Conservation (phyloP, 2,113 vertebrate species). For the Hiodon alosoides region DNA sequence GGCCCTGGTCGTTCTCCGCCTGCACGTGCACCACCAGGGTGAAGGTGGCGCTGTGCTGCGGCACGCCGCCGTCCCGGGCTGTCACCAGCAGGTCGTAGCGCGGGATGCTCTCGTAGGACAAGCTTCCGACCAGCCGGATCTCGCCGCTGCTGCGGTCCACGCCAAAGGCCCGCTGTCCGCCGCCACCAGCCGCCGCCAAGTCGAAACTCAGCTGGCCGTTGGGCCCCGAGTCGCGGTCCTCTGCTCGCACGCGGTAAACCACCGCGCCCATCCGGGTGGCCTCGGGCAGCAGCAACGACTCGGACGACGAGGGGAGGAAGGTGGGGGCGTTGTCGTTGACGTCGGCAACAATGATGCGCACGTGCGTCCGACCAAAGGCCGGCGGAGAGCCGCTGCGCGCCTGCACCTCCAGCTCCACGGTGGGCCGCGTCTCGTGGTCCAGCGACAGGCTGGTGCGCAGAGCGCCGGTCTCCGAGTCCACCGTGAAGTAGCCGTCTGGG, state of each 20-base stretch:
- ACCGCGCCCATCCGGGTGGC: slow-evolving; percentile 75
- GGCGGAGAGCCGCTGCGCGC: slow-evolving; percentile 82
- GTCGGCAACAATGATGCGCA: slow-evolving; percentile 77
- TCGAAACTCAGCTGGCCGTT: slow-evolving; percentile 83
- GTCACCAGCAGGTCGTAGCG: slow-evolving; percentile 75
- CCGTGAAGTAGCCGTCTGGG: slow-evolving; percentile 80
- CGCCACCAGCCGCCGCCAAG: slow-evolving; percentile 54
- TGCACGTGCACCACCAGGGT: slow-evolving; percentile 83
- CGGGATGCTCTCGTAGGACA: slow-evolving; percentile 64
- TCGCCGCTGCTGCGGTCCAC: slow-evolving; percentile 79
- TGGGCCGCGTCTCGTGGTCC: slow-evolving; percentile 78
- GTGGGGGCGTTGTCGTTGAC: slow-evolving; percentile 82
- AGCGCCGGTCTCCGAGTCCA: slow-evolving; percentile 72
- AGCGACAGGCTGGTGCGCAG: slow-evolving; percentile 74
- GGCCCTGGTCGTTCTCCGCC: slow-evolving; percentile 71
- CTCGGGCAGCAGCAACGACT: slow-evolving; percentile 80
- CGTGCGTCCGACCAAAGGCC: slow-evolving; percentile 70
- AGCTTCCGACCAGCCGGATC: slow-evolving; percentile 64
- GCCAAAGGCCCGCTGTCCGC: slow-evolving; percentile 67
- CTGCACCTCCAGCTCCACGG: slow-evolving; percentile 78
- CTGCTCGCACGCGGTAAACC: slow-evolving; percentile 76
- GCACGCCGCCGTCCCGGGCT: slow-evolving; percentile 74
- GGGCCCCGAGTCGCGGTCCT: slow-evolving; percentile 77
- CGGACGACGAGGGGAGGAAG: slow-evolving; percentile 74
- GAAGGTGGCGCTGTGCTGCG: slow-evolving; percentile 83